Conservation (phyloP, 2,113 vertebrate genomes). For the Aptenodytes forsteri region DNA sequence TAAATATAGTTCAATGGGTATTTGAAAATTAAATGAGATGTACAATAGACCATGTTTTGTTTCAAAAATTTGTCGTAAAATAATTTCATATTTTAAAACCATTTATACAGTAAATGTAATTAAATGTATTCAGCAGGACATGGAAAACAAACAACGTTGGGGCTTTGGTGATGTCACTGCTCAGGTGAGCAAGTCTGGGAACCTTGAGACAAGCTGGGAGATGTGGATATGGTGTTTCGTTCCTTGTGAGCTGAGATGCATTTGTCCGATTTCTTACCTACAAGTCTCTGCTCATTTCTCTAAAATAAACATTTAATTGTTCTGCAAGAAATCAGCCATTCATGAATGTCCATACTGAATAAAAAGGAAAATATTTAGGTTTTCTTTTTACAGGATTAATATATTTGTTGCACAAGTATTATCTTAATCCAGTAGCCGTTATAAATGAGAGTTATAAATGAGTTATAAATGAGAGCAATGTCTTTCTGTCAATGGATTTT, state of each 20-base stretch:
- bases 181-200: background rate
- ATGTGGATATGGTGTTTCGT: accelerated
- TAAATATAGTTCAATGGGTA: background rate
- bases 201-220: background rate
- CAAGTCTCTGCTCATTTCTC: background rate
- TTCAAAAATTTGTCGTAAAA: background rate
- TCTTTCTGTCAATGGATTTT: background rate
- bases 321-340: background rate
- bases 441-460: background rate
- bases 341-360: background rate
- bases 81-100: background rate
- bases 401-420: background rate
- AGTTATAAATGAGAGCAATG: background rate
- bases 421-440: background rate
- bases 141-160: accelerated
- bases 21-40: background rate
- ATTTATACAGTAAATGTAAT: background rate
- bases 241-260: accelerated
- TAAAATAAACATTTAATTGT: background rate
- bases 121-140: background rate
- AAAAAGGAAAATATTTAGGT: background rate
- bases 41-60: background rate
- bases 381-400: background rate
- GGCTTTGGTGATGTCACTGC: background rate
- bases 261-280: background rate